Conservation (phyloP, 2,888 invertebrate species). For the Meiosimyza platycephala region DNA sequence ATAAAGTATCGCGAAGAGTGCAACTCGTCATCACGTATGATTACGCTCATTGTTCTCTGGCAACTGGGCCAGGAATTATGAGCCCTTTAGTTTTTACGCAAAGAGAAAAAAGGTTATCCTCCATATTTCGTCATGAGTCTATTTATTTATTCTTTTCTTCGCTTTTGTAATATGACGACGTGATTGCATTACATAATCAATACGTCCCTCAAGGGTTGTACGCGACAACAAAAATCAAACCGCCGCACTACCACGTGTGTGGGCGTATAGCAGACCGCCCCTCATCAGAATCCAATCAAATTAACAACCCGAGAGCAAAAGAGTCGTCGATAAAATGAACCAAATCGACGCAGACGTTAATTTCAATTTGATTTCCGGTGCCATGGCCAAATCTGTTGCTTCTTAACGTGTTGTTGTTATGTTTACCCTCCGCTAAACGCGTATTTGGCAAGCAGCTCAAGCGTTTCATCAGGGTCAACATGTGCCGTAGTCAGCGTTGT, state of each 20-base stretch:
- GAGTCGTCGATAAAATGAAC: conserved; percentile 40
- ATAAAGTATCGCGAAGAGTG: conserved; percentile 57
- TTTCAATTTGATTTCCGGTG: conserved; percentile 64
- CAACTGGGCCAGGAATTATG: conserved; percentile 42
- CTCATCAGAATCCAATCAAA: conserved; percentile 66
- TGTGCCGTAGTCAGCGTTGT: conserved; percentile 7
- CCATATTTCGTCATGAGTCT: conserved; percentile 14
- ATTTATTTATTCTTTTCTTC: background rate
- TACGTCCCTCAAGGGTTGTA: conserved; percentile 52
- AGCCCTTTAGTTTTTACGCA: background rate
- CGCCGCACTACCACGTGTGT: conserved; percentile 57
- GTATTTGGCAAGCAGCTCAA: conserved; percentile 42
- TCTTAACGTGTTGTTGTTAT: conserved; percentile 33
- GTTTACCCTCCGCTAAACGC: conserved; percentile 50
- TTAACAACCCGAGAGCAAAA: conserved; percentile 56
- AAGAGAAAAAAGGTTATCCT: conserved; percentile 41
- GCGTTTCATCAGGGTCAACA: conserved; percentile 64
- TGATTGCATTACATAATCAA: conserved; percentile 64
- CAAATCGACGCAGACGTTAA: conserved; percentile 56
- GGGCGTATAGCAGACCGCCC: conserved; percentile 59
- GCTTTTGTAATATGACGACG: conserved; percentile 54
- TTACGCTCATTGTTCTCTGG: conserved; percentile 64
- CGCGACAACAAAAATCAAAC: conserved; percentile 52
- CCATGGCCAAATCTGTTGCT: conserved; percentile 41
- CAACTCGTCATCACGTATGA: conserved; percentile 60